Conservation (phyloP, 2,113 vertebrate species). For the Apteryx owenii region DNA sequence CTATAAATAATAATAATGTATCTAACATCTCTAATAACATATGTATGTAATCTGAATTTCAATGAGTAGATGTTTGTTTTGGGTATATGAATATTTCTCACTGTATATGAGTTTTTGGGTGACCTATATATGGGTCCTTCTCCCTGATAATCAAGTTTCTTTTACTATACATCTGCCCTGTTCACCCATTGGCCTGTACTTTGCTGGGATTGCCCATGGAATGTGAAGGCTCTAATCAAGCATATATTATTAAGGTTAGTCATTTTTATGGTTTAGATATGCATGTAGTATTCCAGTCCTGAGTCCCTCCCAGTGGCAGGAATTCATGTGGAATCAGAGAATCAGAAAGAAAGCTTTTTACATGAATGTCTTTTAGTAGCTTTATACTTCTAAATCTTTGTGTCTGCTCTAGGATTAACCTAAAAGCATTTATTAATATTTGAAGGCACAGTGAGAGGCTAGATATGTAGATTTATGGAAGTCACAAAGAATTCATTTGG, state of each 20-base stretch:
- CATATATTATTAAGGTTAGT: neutral
- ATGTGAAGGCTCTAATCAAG: neutral
- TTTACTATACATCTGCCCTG: neutral
- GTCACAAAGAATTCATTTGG: neutral
- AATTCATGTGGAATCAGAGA: constrained; percentile 1
- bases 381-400: constrained; percentile 56
- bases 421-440: constrained; percentile 79
- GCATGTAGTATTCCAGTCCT: neutral
- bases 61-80: neutral
- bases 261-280: neutral
- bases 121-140: neutral
- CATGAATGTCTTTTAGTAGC: neutral
- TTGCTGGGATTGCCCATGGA: neutral
- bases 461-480: neutral
- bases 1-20: neutral
- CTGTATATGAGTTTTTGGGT: neutral
- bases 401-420: constrained; percentile 69
- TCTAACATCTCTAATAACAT: neutral
- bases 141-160: neutral
- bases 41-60: neutral
- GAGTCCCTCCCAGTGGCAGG: neutral
- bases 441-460: constrained; percentile 60
- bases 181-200: neutral
- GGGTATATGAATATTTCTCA: neutral
- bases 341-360: neutral